Evolutionary conservation across 2,113 vertebrate genomes (phyloP).

Genomic region (Hippopotamus amphibius): DNA sequence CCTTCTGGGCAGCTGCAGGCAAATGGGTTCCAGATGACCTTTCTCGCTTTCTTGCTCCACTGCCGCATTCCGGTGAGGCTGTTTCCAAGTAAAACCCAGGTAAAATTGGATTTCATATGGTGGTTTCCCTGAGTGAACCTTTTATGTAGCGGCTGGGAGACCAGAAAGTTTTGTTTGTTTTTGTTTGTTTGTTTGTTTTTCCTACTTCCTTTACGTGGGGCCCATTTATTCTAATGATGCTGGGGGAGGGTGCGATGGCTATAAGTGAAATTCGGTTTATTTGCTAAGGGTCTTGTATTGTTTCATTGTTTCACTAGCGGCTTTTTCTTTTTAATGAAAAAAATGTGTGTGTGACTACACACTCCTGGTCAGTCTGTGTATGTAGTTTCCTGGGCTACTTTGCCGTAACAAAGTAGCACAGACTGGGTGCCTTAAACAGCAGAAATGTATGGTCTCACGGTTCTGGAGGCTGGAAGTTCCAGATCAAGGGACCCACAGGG

Average conservation of each 20-base stretch:
- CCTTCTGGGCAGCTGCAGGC: no score
- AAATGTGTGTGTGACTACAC: not conserved
- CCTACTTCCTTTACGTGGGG: not conserved
- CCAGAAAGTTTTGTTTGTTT: not conserved
- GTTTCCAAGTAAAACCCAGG: conserved; percentile 13
- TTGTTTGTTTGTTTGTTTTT: not conserved
- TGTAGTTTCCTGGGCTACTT: not conserved
- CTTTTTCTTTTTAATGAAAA: not conserved
- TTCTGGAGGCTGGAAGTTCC: not conserved
- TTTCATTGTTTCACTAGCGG: not conserved
- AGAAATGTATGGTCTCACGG: no score
- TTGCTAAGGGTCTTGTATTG: not conserved
- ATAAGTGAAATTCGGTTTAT: not conserved
- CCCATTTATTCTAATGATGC: not conserved
- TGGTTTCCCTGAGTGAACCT: not conserved
- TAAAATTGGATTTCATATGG: not conserved
- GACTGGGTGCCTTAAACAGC: not conserved
- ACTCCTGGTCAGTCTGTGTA: not conserved
- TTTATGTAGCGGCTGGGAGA: not conserved
- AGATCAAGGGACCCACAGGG: not conserved
- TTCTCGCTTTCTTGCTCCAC: not conserved
- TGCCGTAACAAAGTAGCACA: not conserved
- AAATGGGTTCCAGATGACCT: not conserved
- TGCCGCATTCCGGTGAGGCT: not conserved
- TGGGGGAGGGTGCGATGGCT: not conserved